phyloP scores from a whole-genome alignment of 1,140 invertebrate genomes.

The Drosophila dunni region DNA sequence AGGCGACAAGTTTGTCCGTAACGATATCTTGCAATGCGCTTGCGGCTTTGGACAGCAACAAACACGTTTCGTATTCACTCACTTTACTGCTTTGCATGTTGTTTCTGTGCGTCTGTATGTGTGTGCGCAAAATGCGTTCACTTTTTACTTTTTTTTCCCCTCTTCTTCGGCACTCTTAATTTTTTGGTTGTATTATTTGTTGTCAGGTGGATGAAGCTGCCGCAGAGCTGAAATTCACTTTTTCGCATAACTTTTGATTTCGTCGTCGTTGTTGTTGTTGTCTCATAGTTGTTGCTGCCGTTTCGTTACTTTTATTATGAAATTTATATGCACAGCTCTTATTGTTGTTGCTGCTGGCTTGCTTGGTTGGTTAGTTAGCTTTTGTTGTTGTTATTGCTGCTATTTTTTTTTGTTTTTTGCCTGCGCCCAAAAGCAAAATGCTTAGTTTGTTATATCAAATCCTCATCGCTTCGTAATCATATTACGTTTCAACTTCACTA shows the following conservation, averaged over 20 bases:
- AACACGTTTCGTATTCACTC: slow-evolving; percentile 42
- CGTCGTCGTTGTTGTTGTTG: slow-evolving; percentile 23
- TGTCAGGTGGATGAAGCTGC: slow-evolving; percentile 50
- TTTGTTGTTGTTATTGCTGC: slow-evolving; percentile 24
- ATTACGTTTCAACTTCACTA: slow-evolving; percentile 47
- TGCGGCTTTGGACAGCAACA: neutral
- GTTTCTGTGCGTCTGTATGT: neutral
- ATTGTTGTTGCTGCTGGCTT: slow-evolving; percentile 20
- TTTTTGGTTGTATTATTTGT: slow-evolving; percentile 13
- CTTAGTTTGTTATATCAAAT: slow-evolving; percentile 56
- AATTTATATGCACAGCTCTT: slow-evolving; percentile 48
- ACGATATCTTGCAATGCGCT: slow-evolving; percentile 17
- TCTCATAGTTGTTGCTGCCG: slow-evolving; percentile 30
- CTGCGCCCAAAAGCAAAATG: slow-evolving; percentile 52
- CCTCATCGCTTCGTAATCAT: slow-evolving; percentile 53
- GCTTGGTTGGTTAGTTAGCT: slow-evolving; percentile 35
- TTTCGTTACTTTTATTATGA: slow-evolving; percentile 68
- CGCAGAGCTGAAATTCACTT: slow-evolving; percentile 56
- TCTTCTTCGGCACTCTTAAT: neutral
- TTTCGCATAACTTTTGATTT: slow-evolving; percentile 71
- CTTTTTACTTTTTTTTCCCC: slow-evolving; percentile 18
- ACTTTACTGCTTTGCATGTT: slow-evolving; percentile 35
- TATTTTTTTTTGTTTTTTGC: neutral
- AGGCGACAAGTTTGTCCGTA: slow-evolving; percentile 58
- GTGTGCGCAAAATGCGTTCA: slow-evolving; percentile 36